Evolutionary conservation across 64 coral and sea anemone species (phyloP).

Genomic region (Cladopsammia gracilis): DNA sequence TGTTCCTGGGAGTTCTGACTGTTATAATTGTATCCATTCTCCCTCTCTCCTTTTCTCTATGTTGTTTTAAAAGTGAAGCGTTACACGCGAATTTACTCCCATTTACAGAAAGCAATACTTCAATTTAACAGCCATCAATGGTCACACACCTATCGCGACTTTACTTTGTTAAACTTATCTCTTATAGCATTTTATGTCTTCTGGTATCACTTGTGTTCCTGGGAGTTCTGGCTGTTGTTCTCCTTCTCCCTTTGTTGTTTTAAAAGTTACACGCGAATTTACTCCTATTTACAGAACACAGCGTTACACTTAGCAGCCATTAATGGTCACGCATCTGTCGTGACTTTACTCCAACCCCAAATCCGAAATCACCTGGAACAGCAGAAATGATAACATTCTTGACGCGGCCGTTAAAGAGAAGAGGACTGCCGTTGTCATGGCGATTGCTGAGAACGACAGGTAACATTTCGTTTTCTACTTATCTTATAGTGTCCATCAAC

Average conservation of each 20-base stretch:
- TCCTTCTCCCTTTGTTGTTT: too few species aligned
- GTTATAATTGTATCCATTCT: too few species aligned
- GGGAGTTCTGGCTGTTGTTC: too few species aligned
- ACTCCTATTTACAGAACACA: slow-evolving; percentile 71
- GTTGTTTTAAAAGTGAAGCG: too few species aligned
- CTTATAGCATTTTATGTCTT: too few species aligned
- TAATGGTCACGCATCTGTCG: slow-evolving; percentile 62
- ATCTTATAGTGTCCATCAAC: not conserved
- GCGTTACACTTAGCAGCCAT: slow-evolving; percentile 80
- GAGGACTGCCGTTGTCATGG: slow-evolving; percentile 56
- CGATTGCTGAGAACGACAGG: slow-evolving; percentile 74
- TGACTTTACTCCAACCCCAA: not conserved
- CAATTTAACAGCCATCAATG: slow-evolving; percentile 71
- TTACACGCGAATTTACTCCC: too few species aligned
- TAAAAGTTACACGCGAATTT: too few species aligned
- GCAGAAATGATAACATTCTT: slow-evolving; percentile 63
- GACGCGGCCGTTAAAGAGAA: slow-evolving; percentile 72
- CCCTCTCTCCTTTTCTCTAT: too few species aligned
- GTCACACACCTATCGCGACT: slow-evolving; percentile 50
- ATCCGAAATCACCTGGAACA: slow-evolving; percentile 65
- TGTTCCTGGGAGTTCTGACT: too few species aligned
- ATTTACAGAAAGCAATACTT: slow-evolving; percentile 70
- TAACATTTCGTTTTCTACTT: not conserved
- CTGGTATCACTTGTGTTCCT: too few species aligned
- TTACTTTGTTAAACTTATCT: slow-evolving; percentile 9